Base-by-base conservation (phyloP, 2,888 invertebrate genomes). In the Limenitis camilla region DNA sequence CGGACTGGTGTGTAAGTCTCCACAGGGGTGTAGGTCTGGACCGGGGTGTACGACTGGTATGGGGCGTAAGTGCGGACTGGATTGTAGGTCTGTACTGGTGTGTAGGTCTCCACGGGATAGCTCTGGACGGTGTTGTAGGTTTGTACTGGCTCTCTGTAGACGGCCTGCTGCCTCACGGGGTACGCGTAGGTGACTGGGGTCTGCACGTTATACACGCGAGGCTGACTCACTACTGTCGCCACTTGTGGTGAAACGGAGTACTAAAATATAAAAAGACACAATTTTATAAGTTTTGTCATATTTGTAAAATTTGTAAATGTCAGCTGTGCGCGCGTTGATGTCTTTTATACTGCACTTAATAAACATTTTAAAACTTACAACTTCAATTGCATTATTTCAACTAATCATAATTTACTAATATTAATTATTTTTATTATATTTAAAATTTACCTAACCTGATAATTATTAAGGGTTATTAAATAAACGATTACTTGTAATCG, bases 91-190 rank as follows among this genome's bases (percentile, higher is more conserved):
- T 48, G 53, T 8, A 40, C 48, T n/a, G 47, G 47, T 2, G 47
- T 40, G 40, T 44, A 40, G 27, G 40, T 30, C 30, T 45, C 40
- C 1, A 39, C 43, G 31, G 40, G 42, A 4, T 19, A 19, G 19
- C 44, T 44, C 27, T 45, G 41, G 10, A 43, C n/a, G 29, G 39
- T 19, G 29, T 6, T 46, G 43, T 53, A 49, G 32, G 49, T 48
- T 40, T 50, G 49, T 27, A 43, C 39, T 11, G 53, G 55, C 32
- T 45, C 44, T 6, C 49, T 46, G 56, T 60, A 58, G 6, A 53
- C 28, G 28, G 52, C 49, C 30, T 53, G 36, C 39, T 60, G 56
- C 7, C 55, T 45, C 35, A 44, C 33, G 30, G 56, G 49, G 52
- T 55, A 57, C 4, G 31, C 31, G 53, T 53, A 53, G 5, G 49